Conservation (phyloP, 1,140 invertebrate genomes). For the Eriocheir sinensis region DNA sequence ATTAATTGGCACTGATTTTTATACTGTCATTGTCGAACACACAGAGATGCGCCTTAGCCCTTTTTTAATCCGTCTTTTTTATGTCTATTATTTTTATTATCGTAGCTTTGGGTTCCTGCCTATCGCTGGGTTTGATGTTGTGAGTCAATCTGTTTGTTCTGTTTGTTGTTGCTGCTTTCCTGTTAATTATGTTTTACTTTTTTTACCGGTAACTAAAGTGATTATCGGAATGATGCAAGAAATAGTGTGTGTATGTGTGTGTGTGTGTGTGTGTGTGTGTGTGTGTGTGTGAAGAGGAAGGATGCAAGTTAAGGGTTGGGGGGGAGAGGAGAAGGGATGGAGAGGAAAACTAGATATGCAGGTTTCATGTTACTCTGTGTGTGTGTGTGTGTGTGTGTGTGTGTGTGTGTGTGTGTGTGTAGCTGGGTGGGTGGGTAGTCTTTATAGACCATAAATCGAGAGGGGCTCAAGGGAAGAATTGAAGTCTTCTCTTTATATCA, state of each 20-base stretch:
- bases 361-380: background rate
- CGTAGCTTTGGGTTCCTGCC: too few relatives aligned
- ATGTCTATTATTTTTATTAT: too few relatives aligned
- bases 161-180: too few relatives aligned
- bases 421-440: background rate
- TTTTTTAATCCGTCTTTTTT: background rate
- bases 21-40: background rate
- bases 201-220: background rate
- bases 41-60: background rate
- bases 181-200: constrained; percentile 27
- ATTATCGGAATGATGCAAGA: background rate
- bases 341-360: too few relatives aligned
- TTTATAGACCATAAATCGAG: constrained; percentile 57
- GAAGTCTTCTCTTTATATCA: constrained; percentile 67
- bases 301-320: too few relatives aligned
- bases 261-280: background rate
- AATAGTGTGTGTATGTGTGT: background rate
- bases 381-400: constrained; percentile 31
- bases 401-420: constrained; percentile 28
- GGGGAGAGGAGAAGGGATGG: too few relatives aligned
- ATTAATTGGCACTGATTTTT: constrained; percentile 8
- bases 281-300: background rate
- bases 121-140: too few relatives aligned
- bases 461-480: constrained; percentile 55
- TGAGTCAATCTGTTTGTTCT: too few relatives aligned